Evolutionary conservation across 2,888 invertebrate species (phyloP), one percentile per base, ranked within the genome.

Genomic region (Nemotelus nigrinus): DNA sequence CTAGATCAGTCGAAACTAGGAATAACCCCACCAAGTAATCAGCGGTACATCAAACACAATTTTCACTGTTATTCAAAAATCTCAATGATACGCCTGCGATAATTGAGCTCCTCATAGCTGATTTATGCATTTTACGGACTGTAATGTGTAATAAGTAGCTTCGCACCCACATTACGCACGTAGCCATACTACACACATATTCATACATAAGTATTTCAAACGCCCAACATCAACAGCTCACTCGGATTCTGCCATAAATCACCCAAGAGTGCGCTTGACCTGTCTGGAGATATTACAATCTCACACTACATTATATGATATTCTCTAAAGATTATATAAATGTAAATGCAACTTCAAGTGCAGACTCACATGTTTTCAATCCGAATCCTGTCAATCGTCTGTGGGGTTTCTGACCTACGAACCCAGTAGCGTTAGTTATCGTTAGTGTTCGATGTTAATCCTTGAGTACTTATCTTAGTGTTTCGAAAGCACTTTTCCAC

Each of bases 211-310:
- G 25, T n/a, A 43, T 64, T 64, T 64, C 43, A 64, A 8, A 64
- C 44, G 44, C 41, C 44, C 8, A 8, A 64, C 64, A 44, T 64
- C 41, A 44, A 64, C 8, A 64, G 39, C 64, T 58, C 58, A 58
- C 25, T 58, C 58, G n/a, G 58, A 25, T 25, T 25, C 58, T 1
- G n/a, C 45, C 47, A 65, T 45, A 65, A 65, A 65, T 65, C 65
- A 65, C 47, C n/a, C 65, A n/a, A n/a, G 65, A 65, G n/a, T 65
- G 65, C 47, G 65, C 45, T 65, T 65, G 65, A 65, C 45, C 65
- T 65, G 47, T 65, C 47, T n/a, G n/a, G 65, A n/a, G 58, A 58
- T 58, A 58, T 25, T 58, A n/a, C 58, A 58, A 8, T 8, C 8
- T 45, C 63, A 8, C 65, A 10, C 47, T 45, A 4, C n/a, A 7